Conservation (phyloP, 2,113 vertebrate genomes). For the Psittacula cyanocephala region DNA sequence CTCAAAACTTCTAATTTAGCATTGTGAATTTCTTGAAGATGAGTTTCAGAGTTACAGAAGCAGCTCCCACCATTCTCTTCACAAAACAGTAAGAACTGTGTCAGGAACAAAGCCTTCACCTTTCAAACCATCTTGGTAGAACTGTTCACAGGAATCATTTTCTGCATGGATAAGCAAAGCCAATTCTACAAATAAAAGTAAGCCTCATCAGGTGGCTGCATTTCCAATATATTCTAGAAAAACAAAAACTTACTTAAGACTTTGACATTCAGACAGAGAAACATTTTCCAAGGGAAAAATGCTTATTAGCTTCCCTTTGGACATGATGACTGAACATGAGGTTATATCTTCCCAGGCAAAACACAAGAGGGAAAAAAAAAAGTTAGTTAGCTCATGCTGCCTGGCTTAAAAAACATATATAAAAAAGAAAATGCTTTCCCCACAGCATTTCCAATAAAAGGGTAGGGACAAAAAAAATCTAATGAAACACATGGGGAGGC, state of each 20-base stretch:
- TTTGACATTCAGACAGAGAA: neutral
- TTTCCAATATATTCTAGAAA: neutral
- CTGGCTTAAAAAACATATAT: neutral
- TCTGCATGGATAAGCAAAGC: conserved; percentile 5
- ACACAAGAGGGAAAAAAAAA: neutral
- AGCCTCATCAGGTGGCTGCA: neutral
- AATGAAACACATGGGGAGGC: neutral
- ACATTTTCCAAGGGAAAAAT: neutral
- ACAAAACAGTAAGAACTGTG: neutral
- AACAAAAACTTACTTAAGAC: neutral
- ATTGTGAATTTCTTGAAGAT: neutral
- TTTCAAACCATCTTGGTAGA: neutral
- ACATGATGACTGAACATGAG: neutral
- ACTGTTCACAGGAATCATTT: conserved; percentile 7
- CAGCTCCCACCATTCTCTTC: neutral
- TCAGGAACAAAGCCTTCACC: conserved; percentile 33
- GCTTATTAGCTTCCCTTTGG: neutral
- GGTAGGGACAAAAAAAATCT: neutral
- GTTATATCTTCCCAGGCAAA: neutral
- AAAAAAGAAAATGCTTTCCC: neutral
- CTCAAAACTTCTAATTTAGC: conserved; percentile 38
- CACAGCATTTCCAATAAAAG: neutral
- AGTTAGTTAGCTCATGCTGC: neutral
- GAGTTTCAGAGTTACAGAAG: neutral
- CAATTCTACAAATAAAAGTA: conserved; percentile 7